Conservation (phyloP, 2,113 vertebrate genomes). For the Chiloscyllium plagiosum region DNA sequence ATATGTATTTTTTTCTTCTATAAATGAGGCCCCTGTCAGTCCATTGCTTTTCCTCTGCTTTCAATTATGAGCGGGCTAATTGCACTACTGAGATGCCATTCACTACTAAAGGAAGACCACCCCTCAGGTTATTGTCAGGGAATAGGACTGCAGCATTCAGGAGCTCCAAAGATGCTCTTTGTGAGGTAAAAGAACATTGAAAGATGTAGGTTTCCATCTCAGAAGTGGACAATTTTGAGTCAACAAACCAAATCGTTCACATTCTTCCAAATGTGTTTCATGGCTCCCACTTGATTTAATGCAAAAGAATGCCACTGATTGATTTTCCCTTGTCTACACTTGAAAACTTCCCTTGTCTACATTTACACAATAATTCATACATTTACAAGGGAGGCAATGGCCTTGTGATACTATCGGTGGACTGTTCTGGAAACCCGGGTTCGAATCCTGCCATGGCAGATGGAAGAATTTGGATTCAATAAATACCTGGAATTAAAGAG, state of each 20-base stretch:
- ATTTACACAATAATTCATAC: no score
- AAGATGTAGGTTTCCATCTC: not conserved
- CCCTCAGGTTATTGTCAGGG: not conserved
- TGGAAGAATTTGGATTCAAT: no score
- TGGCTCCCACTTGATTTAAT: not conserved
- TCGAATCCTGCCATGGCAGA: no score
- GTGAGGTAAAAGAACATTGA: not conserved
- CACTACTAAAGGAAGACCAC: not conserved
- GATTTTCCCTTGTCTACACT: not conserved
- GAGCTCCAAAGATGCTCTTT: not conserved
- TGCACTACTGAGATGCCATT: not conserved
- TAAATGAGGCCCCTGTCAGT: not conserved
- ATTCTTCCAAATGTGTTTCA: not conserved
- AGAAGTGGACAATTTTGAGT: not conserved
- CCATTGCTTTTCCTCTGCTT: not conserved
- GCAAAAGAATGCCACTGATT: not conserved
- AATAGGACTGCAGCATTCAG: not conserved
- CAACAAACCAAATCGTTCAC: not conserved
- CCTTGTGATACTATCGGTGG: no score
- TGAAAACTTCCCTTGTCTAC: no score
- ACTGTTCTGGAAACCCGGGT: no score
- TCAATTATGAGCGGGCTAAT: conserved; percentile 21
- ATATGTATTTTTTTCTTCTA: conserved; percentile 12
- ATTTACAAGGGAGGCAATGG: no score
- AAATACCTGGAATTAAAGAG: no score